Base-by-base conservation (phyloP, 2,797 vertebrate species). In the Cyclura pinguis region DNA sequence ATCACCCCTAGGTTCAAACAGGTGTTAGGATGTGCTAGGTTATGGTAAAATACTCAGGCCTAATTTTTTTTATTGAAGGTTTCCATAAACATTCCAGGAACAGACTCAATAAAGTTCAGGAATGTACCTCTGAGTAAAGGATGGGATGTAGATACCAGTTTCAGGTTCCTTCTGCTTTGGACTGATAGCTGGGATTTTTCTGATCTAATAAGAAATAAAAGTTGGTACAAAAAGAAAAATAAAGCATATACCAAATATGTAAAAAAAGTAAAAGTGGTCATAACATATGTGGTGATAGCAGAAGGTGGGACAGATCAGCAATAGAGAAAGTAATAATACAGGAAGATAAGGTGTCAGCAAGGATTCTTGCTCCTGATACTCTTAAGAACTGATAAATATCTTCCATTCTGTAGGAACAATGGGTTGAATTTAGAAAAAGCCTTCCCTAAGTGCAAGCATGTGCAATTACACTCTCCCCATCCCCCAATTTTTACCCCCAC, bases 121-220 rank as follows among this genome's bases (percentile, higher is more conserved):
- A 72, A 13, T 92, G 57, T 98, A 98, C 99, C 98, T 95, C 96
- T 97, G 93, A 98, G 88, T 90, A 98, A 95, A 57, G 98, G 98
- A 95, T 98, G 98, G 32, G 95, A 88, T 87, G 94, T 91, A 6
- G 91, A 94, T 89, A 93, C 92, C 55, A 50, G 89, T 90, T 88
- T 94, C 62, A 89, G 78, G 59, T 90, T 90, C 94, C 94, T 97
- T 93, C 92, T 97, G 55, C 91, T 92, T 89, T 87, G 92, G 24
- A 90, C 80, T 89, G 93, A 93, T 89, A 35, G 93, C n/a, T 20
- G 93, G 42, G n/a, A 84, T 42, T 85, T 91, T 90, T 95, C 91
- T 91, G 91, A 89, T 18, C 89, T 87, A 52, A 18, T 93, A 87
- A 86, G 91, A 93, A 90, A 47, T 1, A 64, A 13, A 42, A 67